Base-by-base conservation (phyloP, 2,113 vertebrate genomes). In the Pachypanchax playfairii region DNA sequence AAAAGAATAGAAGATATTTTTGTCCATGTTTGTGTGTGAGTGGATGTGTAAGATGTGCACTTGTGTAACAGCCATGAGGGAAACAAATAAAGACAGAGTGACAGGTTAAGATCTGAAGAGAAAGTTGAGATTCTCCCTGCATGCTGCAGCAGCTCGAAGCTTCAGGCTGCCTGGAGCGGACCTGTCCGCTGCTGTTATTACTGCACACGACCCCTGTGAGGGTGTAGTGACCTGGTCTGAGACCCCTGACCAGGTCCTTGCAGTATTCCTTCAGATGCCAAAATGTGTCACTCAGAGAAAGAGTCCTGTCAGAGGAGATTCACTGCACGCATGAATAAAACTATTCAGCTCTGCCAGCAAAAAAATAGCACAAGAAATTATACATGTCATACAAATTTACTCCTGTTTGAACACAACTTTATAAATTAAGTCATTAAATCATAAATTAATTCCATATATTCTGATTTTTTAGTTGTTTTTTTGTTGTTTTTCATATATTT, bases 221-320 rank as follows among this genome's bases (percentile, higher is more conserved):
- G 29, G 46, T 58, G 12, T n/a, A 20, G 39, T 2, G 46, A 79
- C 69, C 54, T 62, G 81, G 72, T 66, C 77, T 26, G 46, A 70
- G 64, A 77, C 52, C 51, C 42, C 43, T 18, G 70, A 70, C 58
- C 36, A 4, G 57, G 53, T 49, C 62, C 65, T 48, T 48, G 50
- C 20, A 14, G 48, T 78, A 57, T 29, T 53, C 56, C 77, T 61
- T 49, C 70, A 75, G 69, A 82, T 74, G 66, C 29, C 76, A 38
- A 59, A 73, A 69, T n/a, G 73, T 75, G 68, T 77, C 86, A 84
- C 63, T 79, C 79, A 71, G 70, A 38, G 72, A 77, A 54, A 65
- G 12, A 54, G 57, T 46, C 70, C 75, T 82, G 83, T 80, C 81
- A 85, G 42, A 72, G 42, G 13, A 51, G 28, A 79, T 83, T 73